Conservation (phyloP, 2,797 vertebrate genomes). For the Dromococcyx pavoninus region DNA sequence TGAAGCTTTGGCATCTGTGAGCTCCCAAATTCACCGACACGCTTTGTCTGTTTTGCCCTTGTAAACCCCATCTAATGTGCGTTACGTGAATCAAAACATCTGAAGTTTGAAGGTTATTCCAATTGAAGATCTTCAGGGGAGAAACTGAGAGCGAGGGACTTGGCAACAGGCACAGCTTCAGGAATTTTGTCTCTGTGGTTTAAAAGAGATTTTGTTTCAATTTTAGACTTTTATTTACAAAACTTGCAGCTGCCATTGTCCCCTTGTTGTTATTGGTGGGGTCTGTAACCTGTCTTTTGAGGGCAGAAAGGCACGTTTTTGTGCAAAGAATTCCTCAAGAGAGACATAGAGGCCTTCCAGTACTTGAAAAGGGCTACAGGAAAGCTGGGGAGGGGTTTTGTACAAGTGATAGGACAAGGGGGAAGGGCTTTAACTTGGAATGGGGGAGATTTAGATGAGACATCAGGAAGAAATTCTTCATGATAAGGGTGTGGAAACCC, state of each 20-base stretch:
- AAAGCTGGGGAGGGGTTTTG: too few species aligned
- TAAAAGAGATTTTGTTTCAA: not conserved
- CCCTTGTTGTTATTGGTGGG: rapidly evolving
- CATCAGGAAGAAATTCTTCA: too few species aligned
- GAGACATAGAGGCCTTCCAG: too few species aligned
- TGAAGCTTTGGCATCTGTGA: not conserved
- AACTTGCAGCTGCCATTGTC: not conserved
- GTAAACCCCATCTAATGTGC: not conserved
- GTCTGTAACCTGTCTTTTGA: not conserved
- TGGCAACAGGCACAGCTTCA: not conserved
- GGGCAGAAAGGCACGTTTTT: not conserved
- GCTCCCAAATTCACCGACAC: not conserved
- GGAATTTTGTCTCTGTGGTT: not conserved
- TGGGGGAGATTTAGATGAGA: too few species aligned
- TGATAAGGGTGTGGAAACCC: too few species aligned
- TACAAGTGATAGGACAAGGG: too few species aligned
- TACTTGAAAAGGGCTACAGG: too few species aligned
- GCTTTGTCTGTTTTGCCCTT: not conserved
- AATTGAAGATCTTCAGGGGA: not conserved
- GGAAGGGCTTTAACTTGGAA: too few species aligned
- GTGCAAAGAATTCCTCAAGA: not conserved
- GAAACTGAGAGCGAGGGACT: not conserved
- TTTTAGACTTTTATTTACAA: not conserved
- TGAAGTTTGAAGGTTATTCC: not conserved
- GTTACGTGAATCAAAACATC: not conserved